Evolutionary conservation across 2,888 invertebrate genomes (phyloP).

Genomic region (Diploptera punctata): DNA sequence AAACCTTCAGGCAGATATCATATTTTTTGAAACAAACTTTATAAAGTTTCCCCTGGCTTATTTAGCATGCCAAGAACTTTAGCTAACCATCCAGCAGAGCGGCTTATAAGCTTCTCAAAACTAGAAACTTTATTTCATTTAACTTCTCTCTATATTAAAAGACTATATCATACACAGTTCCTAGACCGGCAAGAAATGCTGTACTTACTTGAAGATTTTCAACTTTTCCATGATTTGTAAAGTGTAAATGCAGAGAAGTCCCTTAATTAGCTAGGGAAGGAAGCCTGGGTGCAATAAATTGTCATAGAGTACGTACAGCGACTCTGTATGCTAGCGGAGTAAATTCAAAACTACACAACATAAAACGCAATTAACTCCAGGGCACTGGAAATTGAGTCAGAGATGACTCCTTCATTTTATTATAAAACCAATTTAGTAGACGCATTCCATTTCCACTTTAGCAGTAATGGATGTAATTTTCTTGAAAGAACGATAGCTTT

Average conservation of each 20-base stretch:
- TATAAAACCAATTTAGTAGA: neutral
- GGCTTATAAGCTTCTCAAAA: constrained; percentile 6
- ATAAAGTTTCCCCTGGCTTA: neutral
- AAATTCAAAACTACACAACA: constrained; percentile 2
- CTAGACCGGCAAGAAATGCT: neutral
- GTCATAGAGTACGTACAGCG: neutral
- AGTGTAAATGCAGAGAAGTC: constrained; percentile 12
- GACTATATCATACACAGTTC: neutral
- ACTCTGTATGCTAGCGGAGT: neutral
- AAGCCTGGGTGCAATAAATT: neutral
- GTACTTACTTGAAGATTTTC: neutral
- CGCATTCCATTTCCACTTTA: no score
- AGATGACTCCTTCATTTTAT: neutral
- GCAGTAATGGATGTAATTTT: no score
- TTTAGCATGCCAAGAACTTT: neutral
- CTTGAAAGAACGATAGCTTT: no score
- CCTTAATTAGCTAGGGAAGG: constrained; percentile 21
- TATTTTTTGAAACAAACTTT: neutral
- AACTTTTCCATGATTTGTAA: constrained; percentile 1
- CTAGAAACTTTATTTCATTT: constrained; percentile 6
- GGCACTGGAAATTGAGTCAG: constrained; percentile 4
- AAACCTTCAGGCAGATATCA: neutral
- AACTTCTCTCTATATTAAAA: neutral
- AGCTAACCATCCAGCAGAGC: neutral
- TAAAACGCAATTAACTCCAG: constrained; percentile 27